Evolutionary conservation across 1,140 invertebrate genomes (phyloP).

Genomic region (Agraylea sexmaculata): DNA sequence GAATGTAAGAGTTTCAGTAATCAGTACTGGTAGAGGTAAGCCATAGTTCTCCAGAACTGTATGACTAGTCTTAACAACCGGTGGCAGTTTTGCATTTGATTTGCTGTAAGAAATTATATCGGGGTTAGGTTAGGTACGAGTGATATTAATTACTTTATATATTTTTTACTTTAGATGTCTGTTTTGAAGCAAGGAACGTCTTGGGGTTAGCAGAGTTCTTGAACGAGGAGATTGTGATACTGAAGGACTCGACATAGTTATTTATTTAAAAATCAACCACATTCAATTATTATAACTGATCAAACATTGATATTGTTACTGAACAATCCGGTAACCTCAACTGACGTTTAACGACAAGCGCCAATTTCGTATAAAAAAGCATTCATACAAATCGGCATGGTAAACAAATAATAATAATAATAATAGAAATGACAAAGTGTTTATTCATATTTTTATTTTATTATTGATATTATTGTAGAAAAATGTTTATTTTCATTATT

Average conservation of each 20-base stretch:
- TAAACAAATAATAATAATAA: too few species aligned
- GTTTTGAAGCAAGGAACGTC: conserved; percentile 20
- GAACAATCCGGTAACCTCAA: too few species aligned
- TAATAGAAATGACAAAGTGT: too few species aligned
- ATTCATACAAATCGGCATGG: too few species aligned
- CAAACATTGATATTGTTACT: too few species aligned
- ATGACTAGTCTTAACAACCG: conserved; percentile 54
- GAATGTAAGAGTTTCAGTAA: conserved; percentile 79
- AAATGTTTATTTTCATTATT: too few species aligned
- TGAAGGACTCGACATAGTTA: neutral
- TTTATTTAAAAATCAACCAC: conserved; percentile 22
- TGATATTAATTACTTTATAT: conserved; percentile 10
- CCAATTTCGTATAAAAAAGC: too few species aligned
- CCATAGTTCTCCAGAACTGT: conserved; percentile 67
- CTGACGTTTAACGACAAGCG: too few species aligned
- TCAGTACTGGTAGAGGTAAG: conserved; percentile 65
- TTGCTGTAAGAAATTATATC: conserved; percentile 32
- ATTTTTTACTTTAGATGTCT: too few species aligned
- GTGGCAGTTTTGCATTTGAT: conserved; percentile 45
- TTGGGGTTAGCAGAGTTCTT: neutral
- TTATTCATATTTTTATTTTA: too few species aligned
- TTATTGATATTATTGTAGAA: too few species aligned
- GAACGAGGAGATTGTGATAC: neutral
- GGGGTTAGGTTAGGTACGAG: conserved; percentile 10
- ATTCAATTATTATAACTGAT: conserved; percentile 26